Conservation (phyloP, 2,113 vertebrate genomes). For the Megaceryle maxima region DNA sequence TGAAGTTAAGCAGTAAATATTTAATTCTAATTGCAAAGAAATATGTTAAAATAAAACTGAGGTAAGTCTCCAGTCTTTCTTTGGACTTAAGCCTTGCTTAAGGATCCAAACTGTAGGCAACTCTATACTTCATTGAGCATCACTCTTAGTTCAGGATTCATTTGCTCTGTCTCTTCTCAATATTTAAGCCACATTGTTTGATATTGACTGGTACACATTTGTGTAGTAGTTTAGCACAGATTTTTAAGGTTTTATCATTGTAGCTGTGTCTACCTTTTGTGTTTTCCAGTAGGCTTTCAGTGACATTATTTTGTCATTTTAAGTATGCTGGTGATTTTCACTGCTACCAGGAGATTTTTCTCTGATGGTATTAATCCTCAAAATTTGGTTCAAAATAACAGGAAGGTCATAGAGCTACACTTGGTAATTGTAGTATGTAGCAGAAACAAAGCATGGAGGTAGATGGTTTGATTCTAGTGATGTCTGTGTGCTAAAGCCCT, state of each 20-base stretch:
- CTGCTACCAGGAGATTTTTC: neutral
- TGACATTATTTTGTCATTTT: neutral
- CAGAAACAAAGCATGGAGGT: neutral
- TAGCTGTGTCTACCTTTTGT: neutral
- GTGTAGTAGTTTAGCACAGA: neutral
- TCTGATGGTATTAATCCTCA: neutral
- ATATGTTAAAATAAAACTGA: neutral
- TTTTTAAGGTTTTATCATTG: neutral
- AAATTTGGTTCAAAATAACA: neutral
- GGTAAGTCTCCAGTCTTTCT: neutral
- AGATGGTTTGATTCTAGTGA: neutral
- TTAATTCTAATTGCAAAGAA: conserved; percentile 9
- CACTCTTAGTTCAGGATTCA: neutral
- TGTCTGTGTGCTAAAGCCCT: neutral
- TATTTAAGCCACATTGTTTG: neutral
- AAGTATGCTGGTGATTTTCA: neutral
- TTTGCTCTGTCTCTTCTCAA: neutral
- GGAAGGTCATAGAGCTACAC: neutral
- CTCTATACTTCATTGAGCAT: neutral
- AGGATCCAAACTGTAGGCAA: neutral
- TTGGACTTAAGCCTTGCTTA: neutral
- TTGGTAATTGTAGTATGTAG: neutral
- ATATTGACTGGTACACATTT: neutral
- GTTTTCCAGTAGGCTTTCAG: neutral
- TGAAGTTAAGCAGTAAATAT: conserved; percentile 11